Conservation (phyloP, 2,888 invertebrate species). For the Amiota communis region DNA sequence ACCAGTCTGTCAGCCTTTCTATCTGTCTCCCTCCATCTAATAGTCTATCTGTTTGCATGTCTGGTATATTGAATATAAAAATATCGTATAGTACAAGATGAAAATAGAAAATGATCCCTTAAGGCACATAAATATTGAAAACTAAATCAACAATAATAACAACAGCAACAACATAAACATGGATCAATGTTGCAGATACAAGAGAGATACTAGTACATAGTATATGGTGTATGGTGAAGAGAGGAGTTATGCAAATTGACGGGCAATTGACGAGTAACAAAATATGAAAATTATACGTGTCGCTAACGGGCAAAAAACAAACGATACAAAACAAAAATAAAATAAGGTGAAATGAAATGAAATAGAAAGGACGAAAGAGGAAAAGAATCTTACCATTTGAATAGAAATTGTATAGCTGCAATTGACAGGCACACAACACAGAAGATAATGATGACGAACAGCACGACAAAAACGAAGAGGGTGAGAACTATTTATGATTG, state of each 20-base stretch:
- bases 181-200: not conserved
- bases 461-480: too few species aligned
- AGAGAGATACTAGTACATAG: too few species aligned
- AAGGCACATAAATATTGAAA: constrained; percentile 27
- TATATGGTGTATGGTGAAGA: too few species aligned
- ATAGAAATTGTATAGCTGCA: constrained; percentile 50
- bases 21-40: too few species aligned
- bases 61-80: too few species aligned
- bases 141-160: constrained; percentile 9
- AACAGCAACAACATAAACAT: constrained; percentile 20
- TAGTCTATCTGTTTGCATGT: too few species aligned
- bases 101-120: constrained; percentile 19
- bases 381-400: not conserved
- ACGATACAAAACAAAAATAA: not conserved
- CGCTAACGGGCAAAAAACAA: constrained; percentile 53
- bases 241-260: constrained; percentile 52
- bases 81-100: not conserved
- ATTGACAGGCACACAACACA: constrained; percentile 59
- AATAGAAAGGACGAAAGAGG: not conserved
- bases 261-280: constrained; percentile 52
- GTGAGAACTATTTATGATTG: too few species aligned
- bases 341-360: too few species aligned
- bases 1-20: too few species aligned
- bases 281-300: constrained; percentile 63
- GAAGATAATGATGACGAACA: constrained; percentile 46